Evolutionary conservation across 2,797 vertebrate species (phyloP).

Genomic region (Lithobates sylvaticus): DNA sequence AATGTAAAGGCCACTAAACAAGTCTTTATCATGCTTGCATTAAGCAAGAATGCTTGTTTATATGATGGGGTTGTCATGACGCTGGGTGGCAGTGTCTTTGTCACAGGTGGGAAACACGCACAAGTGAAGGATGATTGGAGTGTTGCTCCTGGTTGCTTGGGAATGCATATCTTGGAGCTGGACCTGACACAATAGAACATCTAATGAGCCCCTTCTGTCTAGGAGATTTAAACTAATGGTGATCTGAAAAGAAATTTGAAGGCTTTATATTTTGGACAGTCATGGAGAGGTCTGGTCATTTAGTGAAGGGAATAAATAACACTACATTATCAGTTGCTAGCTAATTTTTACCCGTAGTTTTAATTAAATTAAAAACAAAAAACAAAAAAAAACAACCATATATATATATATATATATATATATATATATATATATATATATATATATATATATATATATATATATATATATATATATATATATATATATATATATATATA

Average conservation of each 20-base stretch:
- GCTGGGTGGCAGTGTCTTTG: constrained; percentile 75
- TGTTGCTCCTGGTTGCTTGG: constrained; percentile 82
- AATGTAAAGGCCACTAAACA: constrained; percentile 73
- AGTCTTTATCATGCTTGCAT: constrained; percentile 76
- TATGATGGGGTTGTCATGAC: constrained; percentile 79
- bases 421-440: too few relatives aligned
- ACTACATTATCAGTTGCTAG: not conserved
- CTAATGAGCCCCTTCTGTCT: constrained; percentile 63
- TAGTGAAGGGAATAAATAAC: not conserved
- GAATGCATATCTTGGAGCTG: constrained; percentile 73
- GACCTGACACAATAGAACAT: constrained; percentile 67
- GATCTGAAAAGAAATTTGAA: constrained; percentile 46
- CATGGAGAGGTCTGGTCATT: not conserved
- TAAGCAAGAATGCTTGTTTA: constrained; percentile 72
- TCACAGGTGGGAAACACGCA: constrained; percentile 82
- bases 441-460: too few relatives aligned
- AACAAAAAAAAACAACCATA: too few relatives aligned
- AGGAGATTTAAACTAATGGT: not conserved
- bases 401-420: too few relatives aligned
- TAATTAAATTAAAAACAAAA: too few relatives aligned
- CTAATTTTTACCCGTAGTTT: too few relatives aligned
- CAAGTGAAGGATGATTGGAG: constrained; percentile 79
- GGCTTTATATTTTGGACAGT: constrained; percentile 22
- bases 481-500: too few relatives aligned
- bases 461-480: too few relatives aligned